A percentile compares a stretch with the other conserved stretches of the same genome.
phyloP scores from a whole-genome alignment of 1,140 invertebrate genomes.

The Caenorhabditis latens region DNA sequence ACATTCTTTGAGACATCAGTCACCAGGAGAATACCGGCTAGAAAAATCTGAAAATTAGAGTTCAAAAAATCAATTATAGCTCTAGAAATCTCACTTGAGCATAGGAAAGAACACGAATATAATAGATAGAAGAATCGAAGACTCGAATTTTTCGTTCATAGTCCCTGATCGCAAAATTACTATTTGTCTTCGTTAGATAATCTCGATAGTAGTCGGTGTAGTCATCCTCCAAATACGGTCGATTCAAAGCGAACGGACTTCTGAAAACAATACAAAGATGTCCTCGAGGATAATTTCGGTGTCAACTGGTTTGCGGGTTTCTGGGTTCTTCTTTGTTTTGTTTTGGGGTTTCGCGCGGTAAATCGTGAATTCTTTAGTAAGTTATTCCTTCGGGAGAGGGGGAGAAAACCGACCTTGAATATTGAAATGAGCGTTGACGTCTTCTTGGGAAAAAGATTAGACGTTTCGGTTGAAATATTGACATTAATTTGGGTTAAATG shows the following conservation, averaged over 20 bases:
- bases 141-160: conserved; percentile 51
- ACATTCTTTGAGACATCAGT: conserved; percentile 47
- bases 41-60: conserved; percentile 19
- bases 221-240: conserved; percentile 49
- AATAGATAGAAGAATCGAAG: conserved; percentile 43
- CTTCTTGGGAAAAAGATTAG: conserved; percentile 19
- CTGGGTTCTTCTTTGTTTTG: not conserved
- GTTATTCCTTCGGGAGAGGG: not conserved
- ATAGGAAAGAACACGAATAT: conserved; percentile 50
- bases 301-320: not conserved
- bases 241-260: conserved; percentile 51
- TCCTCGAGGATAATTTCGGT: conserved; percentile 44
- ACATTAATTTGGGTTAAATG: conserved; percentile 31
- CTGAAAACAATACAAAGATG: conserved; percentile 55
- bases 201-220: conserved; percentile 52
- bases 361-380: conserved; percentile 46
- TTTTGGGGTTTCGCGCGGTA: conserved; percentile 20
- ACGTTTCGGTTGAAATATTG: conserved; percentile 36
- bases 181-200: conserved; percentile 38
- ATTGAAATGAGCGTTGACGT: conserved; percentile 53
- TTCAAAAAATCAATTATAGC: not conserved
- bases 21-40: conserved; percentile 51
- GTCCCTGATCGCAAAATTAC: conserved; percentile 48
- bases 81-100: conserved; percentile 35
- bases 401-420: conserved; percentile 23